phyloP scores from a whole-genome alignment of 2,113 vertebrate species.

The Fukomys damarensis region DNA sequence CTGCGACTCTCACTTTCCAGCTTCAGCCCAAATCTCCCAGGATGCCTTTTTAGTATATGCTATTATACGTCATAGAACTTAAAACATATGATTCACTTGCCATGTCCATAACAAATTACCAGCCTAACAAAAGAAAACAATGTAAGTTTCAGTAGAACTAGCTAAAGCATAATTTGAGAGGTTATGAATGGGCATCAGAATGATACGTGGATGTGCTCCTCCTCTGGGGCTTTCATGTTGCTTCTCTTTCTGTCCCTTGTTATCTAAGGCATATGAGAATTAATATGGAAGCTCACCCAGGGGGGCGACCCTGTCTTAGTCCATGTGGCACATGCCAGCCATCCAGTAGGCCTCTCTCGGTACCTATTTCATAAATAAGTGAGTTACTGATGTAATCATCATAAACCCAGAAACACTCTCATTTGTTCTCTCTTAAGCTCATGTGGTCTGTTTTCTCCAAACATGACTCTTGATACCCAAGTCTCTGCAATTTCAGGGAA shows the following conservation, averaged over 20 bases:
- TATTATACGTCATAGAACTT: slow-evolving; percentile 13
- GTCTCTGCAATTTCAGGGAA: slow-evolving; percentile 42
- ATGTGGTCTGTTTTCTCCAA: not conserved
- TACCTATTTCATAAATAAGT: slow-evolving; percentile 33
- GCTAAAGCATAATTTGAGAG: slow-evolving; percentile 2
- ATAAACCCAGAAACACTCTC: not conserved
- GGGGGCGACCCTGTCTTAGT: not conserved
- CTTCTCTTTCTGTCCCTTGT: not conserved
- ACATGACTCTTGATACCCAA: not conserved
- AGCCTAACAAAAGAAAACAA: not conserved
- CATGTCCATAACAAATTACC: not conserved
- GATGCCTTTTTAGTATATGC: not conserved
- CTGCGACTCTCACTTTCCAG: not conserved
- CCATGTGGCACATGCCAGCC: not conserved
- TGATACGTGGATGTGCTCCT: not conserved
- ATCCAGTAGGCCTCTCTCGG: not conserved
- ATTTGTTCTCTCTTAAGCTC: not conserved
- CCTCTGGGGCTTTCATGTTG: not conserved
- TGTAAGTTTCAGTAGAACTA: not conserved
- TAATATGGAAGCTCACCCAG: not conserved
- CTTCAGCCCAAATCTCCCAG: not conserved
- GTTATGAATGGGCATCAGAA: not conserved
- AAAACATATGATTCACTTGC: slow-evolving; percentile 2
- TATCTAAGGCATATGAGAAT: not conserved
- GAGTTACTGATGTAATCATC: not conserved